Percentiles rank a stretch among this genome's conserved stretches.
These are phyloP conservation scores for Entomobrya proxima DNA, from an alignment of 2,888 invertebrate genomes.

Conservation along the genomic window DNA sequence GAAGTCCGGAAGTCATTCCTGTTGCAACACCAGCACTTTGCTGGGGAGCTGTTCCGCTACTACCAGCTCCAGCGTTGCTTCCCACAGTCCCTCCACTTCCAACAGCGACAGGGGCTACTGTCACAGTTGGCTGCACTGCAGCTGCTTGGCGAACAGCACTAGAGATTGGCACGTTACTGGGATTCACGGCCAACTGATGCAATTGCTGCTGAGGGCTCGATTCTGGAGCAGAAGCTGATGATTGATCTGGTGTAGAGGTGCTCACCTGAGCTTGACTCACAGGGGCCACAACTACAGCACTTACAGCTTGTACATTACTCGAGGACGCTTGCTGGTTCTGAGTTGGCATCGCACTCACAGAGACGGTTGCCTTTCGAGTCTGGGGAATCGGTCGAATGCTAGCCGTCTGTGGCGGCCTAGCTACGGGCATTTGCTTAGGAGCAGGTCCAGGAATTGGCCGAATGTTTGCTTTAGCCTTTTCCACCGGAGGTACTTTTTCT, in stretches of 20 bases:
- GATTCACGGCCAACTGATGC: constrained; percentile 57
- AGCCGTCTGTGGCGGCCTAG: constrained; percentile 84
- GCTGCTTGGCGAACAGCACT: constrained; percentile 57
- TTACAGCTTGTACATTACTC: constrained; percentile 48
- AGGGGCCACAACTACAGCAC: constrained; percentile 70
- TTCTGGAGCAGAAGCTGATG: constrained; percentile 64
- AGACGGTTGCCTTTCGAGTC: constrained; percentile 77
- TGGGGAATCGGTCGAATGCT: constrained; percentile 94
- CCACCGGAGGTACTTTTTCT: constrained; percentile 63
- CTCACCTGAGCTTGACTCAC: constrained; percentile 75
- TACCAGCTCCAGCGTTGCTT: constrained; percentile 29
- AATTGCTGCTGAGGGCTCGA: constrained; percentile 61
- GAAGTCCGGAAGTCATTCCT: constrained; percentile 9
- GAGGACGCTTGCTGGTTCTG: constrained; percentile 65
- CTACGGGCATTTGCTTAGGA: constrained; percentile 62
- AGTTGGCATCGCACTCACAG: constrained; percentile 65
- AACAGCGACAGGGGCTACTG: constrained; percentile 63
- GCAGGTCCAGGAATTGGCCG: constrained; percentile 91
- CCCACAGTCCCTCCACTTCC: constrained; percentile 57
- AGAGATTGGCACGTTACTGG: constrained; percentile 38
- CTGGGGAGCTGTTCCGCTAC: constrained; percentile 15
- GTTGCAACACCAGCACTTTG: background rate
- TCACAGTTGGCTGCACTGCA: constrained; percentile 65
- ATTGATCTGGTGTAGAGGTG: constrained; percentile 75
- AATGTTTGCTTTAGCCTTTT: constrained; percentile 90